These are phyloP conservation scores for Aurelia aurita complex sp. Pacific DNA, from an alignment of 30 jellyfish, hydroid and myxozoan species.

Conservation along the genomic window DNA sequence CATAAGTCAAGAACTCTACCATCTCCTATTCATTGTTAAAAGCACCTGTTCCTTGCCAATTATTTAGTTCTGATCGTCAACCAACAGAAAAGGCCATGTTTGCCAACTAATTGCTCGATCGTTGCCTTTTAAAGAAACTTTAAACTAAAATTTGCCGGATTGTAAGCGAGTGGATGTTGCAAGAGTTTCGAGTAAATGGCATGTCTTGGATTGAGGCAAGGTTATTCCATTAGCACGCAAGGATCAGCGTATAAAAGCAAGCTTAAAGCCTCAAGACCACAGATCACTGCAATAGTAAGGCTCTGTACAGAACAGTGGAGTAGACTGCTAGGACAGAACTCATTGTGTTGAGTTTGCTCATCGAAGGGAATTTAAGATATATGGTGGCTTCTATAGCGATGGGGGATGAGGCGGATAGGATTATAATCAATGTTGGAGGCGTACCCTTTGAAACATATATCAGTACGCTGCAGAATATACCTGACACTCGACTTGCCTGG, in stretches of 20 bases:
- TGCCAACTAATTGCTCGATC: slow-evolving; percentile 47
- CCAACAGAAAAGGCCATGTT: slow-evolving; percentile 45
- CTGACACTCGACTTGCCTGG: slow-evolving; percentile 98
- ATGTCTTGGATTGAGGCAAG: too few relatives aligned
- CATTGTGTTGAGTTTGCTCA: background rate
- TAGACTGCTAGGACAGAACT: background rate
- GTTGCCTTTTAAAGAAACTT: background rate
- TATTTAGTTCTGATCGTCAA: slow-evolving; percentile 40
- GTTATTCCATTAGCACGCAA: background rate
- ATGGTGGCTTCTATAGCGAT: slow-evolving; percentile 1
- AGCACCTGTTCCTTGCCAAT: slow-evolving; percentile 65
- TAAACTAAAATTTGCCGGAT: background rate
- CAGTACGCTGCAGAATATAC: slow-evolving; percentile 90
- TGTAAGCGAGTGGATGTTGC: too few relatives aligned
- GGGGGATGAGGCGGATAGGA: slow-evolving; percentile 86
- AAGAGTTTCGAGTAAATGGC: too few relatives aligned
- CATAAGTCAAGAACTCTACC: slow-evolving; percentile 47
- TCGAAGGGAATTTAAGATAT: too few relatives aligned
- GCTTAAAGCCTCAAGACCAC: background rate
- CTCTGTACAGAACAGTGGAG: too few relatives aligned
- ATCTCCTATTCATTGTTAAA: slow-evolving; percentile 10
- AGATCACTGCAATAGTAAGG: background rate
- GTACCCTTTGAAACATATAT: slow-evolving; percentile 83
- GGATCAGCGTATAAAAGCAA: background rate
- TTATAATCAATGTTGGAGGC: slow-evolving; percentile 86